These are phyloP conservation scores for Melanargia galathea DNA, from an alignment of 2,888 invertebrate species.

Conservation along the genomic window DNA sequence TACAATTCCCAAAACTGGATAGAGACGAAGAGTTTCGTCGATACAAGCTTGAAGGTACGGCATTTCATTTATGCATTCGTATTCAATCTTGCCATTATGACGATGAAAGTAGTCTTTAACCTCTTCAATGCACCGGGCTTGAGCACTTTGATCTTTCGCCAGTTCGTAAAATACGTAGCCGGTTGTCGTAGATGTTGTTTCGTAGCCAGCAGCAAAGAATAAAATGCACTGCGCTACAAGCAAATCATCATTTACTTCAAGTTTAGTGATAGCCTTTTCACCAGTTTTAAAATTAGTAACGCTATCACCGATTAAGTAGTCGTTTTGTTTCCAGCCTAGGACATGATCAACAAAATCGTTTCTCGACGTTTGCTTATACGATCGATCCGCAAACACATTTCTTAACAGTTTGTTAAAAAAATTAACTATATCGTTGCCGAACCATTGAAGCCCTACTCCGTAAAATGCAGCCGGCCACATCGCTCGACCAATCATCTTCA, in stretches of 20 bases:
- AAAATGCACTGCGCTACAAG: conserved; percentile 77
- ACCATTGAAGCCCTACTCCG: conserved; percentile 47
- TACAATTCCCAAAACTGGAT: conserved; percentile 51
- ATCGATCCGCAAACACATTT: conserved; percentile 49
- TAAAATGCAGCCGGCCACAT: conserved; percentile 61
- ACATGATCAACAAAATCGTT: conserved; percentile 60
- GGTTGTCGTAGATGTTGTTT: conserved; percentile 54
- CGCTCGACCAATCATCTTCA: conserved; percentile 45
- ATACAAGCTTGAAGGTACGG: conserved; percentile 56
- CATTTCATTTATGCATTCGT: conserved; percentile 54
- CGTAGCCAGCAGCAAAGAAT: conserved; percentile 68
- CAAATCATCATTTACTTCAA: conserved; percentile 64
- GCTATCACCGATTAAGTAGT: conserved; percentile 52
- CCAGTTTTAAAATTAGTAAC: conserved; percentile 49
- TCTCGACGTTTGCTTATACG: conserved; percentile 47
- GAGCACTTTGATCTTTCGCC: conserved; percentile 48
- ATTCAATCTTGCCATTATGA: conserved; percentile 45
- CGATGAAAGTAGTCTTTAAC: conserved; percentile 49
- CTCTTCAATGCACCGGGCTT: conserved; percentile 48
- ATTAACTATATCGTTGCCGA: conserved; percentile 44
- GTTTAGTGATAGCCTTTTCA: conserved; percentile 40
- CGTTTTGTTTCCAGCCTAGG: conserved; percentile 48
- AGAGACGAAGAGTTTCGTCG: conserved; percentile 54
- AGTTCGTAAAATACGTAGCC: conserved; percentile 54
- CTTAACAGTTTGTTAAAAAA: conserved; percentile 51